Percentiles rank a stretch among this genome's conserved stretches.
phyloP scores from a whole-genome alignment of 2,113 vertebrate genomes.

The Vireo altiloquus region DNA sequence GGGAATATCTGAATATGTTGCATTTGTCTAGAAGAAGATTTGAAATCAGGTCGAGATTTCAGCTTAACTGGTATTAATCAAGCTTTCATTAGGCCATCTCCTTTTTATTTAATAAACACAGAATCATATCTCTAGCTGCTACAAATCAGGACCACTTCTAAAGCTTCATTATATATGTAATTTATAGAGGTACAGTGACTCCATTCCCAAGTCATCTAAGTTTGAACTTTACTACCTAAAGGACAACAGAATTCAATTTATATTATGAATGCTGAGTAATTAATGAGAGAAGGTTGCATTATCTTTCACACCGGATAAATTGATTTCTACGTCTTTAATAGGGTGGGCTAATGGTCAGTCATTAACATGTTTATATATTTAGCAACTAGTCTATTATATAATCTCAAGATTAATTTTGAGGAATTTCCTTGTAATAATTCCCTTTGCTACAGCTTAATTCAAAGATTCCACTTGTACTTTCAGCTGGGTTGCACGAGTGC shows the following conservation, averaged over 20 bases:
- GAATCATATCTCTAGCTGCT: background rate
- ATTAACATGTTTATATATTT: slow-evolving; percentile 22
- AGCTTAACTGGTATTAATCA: background rate
- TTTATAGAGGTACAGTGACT: background rate
- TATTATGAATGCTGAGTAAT: background rate
- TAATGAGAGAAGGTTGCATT: background rate
- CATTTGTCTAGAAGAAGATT: background rate
- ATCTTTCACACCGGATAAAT: background rate
- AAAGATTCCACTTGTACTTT: background rate
- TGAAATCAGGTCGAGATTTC: background rate
- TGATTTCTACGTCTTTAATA: background rate
- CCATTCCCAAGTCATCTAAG: background rate
- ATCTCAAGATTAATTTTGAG: background rate
- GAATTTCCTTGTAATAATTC: background rate
- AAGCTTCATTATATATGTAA: background rate
- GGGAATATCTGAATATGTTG: background rate
- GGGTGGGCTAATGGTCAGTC: background rate
- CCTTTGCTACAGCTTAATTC: background rate
- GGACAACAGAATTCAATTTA: background rate
- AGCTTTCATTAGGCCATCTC: background rate
- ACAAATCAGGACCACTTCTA: background rate
- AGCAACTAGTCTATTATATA: background rate
- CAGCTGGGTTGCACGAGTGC: background rate
- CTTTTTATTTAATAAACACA: background rate
- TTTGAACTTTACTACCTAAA: background rate